Base-by-base conservation (phyloP, 53 echinoderm and acorn worm genomes). In the Apostichopus leukothele region DNA sequence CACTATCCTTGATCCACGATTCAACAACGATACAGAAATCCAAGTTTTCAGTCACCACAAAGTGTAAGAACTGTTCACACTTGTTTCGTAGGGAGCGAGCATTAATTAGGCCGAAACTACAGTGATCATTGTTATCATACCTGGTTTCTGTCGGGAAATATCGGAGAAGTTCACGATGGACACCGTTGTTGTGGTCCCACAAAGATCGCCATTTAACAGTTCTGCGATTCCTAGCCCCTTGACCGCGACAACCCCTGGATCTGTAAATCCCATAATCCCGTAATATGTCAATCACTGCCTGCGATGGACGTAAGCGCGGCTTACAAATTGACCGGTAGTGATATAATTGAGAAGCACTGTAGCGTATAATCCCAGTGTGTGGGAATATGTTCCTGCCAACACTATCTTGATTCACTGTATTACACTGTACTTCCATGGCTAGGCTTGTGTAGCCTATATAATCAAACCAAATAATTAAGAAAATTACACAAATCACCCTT, bases 41-140 rank as follows among this genome's bases (percentile, higher is more conserved):
- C 4, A 67, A 66, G 5, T 86, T 26, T 25, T 86, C 71, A 8
- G 86, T 86, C 11, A 86, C 67, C 6, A 63, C 66, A 67, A 67
- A 86, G 25, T 86, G 86, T 6, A 55, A 19, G 21, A 81, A 81
- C 53, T 53, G 81, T 12, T 81, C 83, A 39, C 51, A 88, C 50
- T 88, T 88, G 52, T 75, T 88, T 16, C 88, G 75, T 10, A 88
- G 53, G 3, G 88, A 88, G 14, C 88, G 53, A 3, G 88, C 76
- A 57, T 88, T 88, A n/a, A 88, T 22, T 19, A 88, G 20, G 2
- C 76, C 88, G 53, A 88, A 88, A 53, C 9, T 20, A 88, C 88
- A 88, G 16, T 76, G 76, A 50, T 57, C 20, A 75, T 88, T 88
- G 51, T 52, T 88, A 51, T 88, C 75, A 52, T 88, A 88, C 75